Conservation (phyloP, 2,888 invertebrate species). For the Dryobota labecula region DNA sequence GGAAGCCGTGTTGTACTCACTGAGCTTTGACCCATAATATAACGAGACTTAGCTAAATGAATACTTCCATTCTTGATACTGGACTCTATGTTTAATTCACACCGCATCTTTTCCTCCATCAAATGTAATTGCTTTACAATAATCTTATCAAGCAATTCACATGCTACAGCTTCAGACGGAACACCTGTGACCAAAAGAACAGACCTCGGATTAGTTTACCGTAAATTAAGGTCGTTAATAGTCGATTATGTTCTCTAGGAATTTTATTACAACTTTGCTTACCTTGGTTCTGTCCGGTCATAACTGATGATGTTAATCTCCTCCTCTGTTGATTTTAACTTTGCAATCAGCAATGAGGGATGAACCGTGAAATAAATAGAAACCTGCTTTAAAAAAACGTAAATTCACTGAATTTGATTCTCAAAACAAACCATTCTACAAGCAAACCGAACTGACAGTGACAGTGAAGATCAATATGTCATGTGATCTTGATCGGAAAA, state of each 20-base stretch:
- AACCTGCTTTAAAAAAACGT: background rate
- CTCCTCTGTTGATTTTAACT: background rate
- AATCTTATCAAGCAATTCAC: slow-evolving; percentile 92
- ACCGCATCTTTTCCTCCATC: slow-evolving; percentile 93
- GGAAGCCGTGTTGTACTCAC: slow-evolving; percentile 93
- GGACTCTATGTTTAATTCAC: slow-evolving; percentile 93
- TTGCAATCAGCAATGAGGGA: background rate
- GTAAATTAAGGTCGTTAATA: background rate
- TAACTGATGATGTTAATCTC: slow-evolving; percentile 3
- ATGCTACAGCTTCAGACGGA: slow-evolving; percentile 80
- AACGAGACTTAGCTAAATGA: slow-evolving; percentile 94
- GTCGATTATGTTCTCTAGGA: background rate
- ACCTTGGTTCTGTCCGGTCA: slow-evolving; percentile 46
- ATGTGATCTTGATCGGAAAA: slow-evolving; percentile 5
- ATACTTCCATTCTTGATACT: slow-evolving; percentile 93
- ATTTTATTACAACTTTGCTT: slow-evolving; percentile 12
- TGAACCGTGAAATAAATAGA: background rate
- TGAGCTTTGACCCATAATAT: slow-evolving; percentile 94
- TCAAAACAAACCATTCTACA: slow-evolving; percentile 23
- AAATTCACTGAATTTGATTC: background rate
- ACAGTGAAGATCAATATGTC: background rate
- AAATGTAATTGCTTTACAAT: slow-evolving; percentile 93
- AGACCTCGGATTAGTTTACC: slow-evolving; percentile 1
- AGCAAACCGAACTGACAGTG: background rate
- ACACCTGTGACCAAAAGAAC: slow-evolving; percentile 29